Conservation (phyloP, 2,113 vertebrate genomes). For the Chionis minor region DNA sequence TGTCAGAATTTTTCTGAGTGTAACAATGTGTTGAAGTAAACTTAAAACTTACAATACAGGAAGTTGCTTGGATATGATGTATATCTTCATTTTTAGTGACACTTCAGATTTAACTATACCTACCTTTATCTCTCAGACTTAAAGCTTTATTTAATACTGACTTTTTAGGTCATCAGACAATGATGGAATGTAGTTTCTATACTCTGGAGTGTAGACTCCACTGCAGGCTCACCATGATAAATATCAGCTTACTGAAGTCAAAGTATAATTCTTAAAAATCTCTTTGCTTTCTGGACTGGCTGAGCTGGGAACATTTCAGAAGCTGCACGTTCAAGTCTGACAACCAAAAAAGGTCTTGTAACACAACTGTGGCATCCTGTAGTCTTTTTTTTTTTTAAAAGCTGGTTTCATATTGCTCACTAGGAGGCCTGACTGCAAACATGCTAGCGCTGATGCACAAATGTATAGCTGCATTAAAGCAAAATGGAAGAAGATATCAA, state of each 20-base stretch:
- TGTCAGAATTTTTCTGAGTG: background rate
- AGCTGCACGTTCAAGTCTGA: background rate
- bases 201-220: background rate
- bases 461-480: background rate
- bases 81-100: background rate
- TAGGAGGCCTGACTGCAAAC: background rate
- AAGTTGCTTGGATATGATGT: background rate
- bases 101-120: background rate
- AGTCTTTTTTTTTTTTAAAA: background rate
- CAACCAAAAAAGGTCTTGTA: slow-evolving; percentile 44
- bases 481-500: background rate
- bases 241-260: background rate
- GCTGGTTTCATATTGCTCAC: background rate
- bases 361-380: slow-evolving; percentile 32
- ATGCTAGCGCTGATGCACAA: background rate
- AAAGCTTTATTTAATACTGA: background rate
- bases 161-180: background rate
- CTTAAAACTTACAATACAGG: background rate
- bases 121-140: background rate
- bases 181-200: background rate
- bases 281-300: background rate
- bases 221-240: background rate
- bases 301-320: background rate
- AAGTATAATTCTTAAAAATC: background rate
- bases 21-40: background rate